Evolutionary conservation across 2,888 invertebrate species (phyloP).

Genomic region (Plagodis pulveraria): DNA sequence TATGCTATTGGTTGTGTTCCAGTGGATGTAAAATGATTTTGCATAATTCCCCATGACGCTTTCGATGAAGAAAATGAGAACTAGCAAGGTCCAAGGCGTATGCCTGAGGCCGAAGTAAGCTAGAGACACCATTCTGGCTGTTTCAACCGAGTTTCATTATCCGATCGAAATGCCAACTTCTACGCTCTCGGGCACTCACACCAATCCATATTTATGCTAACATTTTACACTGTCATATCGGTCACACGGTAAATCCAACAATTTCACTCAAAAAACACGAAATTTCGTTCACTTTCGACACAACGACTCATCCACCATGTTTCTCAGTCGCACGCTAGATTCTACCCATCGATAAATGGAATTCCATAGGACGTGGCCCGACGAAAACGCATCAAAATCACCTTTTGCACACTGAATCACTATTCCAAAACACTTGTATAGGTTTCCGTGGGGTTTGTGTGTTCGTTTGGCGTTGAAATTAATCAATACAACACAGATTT

Average conservation of each 20-base stretch:
- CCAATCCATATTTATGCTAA: conserved; percentile 74
- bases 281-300: conserved; percentile 70
- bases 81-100: conserved; percentile 81
- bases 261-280: conserved; percentile 69
- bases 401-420: conserved; percentile 49
- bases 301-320: conserved; percentile 79
- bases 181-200: conserved; percentile 50
- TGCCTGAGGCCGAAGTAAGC: conserved; percentile 75
- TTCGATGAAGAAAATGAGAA: conserved; percentile 86
- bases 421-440: conserved; percentile 44
- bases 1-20: conserved; percentile 96
- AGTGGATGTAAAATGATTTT: conserved; percentile 94
- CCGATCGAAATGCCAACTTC: conserved; percentile 50
- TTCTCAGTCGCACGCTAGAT: conserved; percentile 75
- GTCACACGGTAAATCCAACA: conserved; percentile 32
- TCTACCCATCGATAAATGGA: conserved; percentile 84
- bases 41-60: conserved; percentile 90
- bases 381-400: conserved; percentile 59
- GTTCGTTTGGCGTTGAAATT: conserved; percentile 75
- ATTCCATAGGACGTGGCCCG: conserved; percentile 82
- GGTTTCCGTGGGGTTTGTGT: conserved; percentile 49
- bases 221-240: conserved; percentile 51
- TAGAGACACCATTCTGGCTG: conserved; percentile 77
- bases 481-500: conserved; percentile 85
- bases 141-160: conserved; percentile 67